Conservation (phyloP, 2,113 vertebrate genomes). For the Syngnathoides biaculeatus region DNA sequence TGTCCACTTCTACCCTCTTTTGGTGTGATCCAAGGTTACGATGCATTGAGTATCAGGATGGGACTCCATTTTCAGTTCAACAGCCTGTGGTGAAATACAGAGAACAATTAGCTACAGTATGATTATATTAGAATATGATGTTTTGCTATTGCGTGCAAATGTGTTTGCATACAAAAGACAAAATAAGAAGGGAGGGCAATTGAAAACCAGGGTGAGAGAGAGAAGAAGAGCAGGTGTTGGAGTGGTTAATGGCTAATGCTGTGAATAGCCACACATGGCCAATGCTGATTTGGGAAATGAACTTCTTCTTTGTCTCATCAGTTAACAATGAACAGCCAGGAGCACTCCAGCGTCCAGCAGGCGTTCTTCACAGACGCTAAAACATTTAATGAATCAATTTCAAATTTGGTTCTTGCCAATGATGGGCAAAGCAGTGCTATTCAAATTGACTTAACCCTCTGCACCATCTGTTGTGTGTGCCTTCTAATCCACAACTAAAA, state of each 20-base stretch:
- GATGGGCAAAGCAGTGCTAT: constrained; percentile 33
- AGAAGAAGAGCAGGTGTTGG: constrained; percentile 70
- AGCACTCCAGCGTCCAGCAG: constrained; percentile 58
- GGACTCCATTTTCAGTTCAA: constrained; percentile 46
- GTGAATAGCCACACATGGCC: constrained; percentile 53
- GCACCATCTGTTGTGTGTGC: constrained; percentile 60
- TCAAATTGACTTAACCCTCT: constrained; percentile 45
- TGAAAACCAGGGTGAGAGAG: constrained; percentile 58
- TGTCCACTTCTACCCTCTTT: constrained; percentile 8
- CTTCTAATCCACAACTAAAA: constrained; percentile 36
- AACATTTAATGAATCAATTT: constrained; percentile 40
- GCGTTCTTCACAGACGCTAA: constrained; percentile 36
- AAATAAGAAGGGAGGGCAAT: constrained; percentile 15
- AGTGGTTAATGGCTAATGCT: constrained; percentile 62
- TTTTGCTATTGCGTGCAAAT: constrained; percentile 1
- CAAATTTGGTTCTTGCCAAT: constrained; percentile 33
- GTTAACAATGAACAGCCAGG: constrained; percentile 49
- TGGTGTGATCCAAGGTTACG: not conserved
- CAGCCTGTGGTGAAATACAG: constrained; percentile 59
- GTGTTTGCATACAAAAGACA: constrained; percentile 47
- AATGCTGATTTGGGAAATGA: constrained; percentile 51
- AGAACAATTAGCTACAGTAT: constrained; percentile 17
- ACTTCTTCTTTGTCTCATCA: constrained; percentile 53
- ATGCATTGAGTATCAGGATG: constrained; percentile 3
- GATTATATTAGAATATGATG: constrained; percentile 14